Evolutionary conservation across 2,888 invertebrate genomes (phyloP).

Genomic region (Acleris emargana): DNA sequence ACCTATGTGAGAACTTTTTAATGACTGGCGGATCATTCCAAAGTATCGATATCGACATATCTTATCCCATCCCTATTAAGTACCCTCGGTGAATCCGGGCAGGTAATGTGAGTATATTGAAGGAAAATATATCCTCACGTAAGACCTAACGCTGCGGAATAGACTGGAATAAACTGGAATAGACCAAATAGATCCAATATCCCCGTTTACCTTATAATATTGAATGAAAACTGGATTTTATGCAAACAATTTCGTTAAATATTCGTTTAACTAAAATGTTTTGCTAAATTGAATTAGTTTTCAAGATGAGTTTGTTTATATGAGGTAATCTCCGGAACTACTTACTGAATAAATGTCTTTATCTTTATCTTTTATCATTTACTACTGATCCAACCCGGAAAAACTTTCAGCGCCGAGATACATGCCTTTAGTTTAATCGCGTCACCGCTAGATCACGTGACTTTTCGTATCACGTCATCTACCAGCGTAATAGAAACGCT

Average conservation of each 20-base stretch:
- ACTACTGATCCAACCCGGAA: too few relatives aligned
- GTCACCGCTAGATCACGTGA: too few relatives aligned
- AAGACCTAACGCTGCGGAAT: conserved; percentile 29
- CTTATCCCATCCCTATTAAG: conserved; percentile 18
- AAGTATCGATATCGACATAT: conserved; percentile 7
- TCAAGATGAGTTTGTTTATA: too few relatives aligned
- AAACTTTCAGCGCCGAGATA: too few relatives aligned
- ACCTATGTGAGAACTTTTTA: not conserved
- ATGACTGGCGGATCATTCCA: not conserved
- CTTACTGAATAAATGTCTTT: too few relatives aligned
- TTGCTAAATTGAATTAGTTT: too few relatives aligned
- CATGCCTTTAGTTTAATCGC: too few relatives aligned
- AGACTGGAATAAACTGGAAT: conserved; percentile 1
- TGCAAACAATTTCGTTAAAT: not conserved
- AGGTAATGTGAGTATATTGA: conserved; percentile 38
- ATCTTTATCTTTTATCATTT: too few relatives aligned
- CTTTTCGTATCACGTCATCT: too few relatives aligned
- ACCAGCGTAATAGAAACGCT: too few relatives aligned
- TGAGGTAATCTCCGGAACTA: too few relatives aligned
- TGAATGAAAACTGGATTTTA: conserved; percentile 6
- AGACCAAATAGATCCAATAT: conserved; percentile 3
- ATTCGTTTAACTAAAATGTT: too few relatives aligned
- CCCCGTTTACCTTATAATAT: conserved; percentile 10
- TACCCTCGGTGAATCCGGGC: conserved; percentile 25
- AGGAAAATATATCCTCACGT: conserved; percentile 37